Conservation (phyloP, 2,888 invertebrate species). For the Caenorhabditis doughertyi region DNA sequence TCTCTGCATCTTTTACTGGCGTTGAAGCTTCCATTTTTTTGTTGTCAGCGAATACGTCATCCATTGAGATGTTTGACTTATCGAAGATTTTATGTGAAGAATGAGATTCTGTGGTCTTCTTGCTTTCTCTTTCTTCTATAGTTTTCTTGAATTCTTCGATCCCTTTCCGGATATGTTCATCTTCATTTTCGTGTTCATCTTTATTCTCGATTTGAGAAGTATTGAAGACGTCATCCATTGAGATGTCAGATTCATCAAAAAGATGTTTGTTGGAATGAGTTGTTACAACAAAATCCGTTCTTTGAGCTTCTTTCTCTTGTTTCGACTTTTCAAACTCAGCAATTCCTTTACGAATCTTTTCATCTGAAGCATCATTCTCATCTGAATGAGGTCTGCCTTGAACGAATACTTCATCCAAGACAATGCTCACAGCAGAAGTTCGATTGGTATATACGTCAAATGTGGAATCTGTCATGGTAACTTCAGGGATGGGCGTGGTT, state of each 20-base stretch:
- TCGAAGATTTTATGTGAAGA: slow-evolving; percentile 9
- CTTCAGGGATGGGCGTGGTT: no score
- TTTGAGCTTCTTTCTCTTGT: slow-evolving; percentile 11
- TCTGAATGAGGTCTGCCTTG: neutral
- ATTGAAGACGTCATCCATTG: slow-evolving; percentile 55
- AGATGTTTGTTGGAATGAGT: neutral
- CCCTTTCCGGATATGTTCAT: neutral
- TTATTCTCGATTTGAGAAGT: neutral
- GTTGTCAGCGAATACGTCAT: slow-evolving; percentile 26
- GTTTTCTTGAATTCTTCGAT: slow-evolving; percentile 32
- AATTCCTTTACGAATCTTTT: slow-evolving; percentile 13
- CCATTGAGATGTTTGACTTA: slow-evolving; percentile 36
- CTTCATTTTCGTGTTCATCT: neutral
- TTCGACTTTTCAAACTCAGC: slow-evolving; percentile 19
- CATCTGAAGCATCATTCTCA: neutral
- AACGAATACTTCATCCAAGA: slow-evolving; percentile 17
- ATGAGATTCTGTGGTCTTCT: neutral
- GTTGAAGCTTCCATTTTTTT: neutral
- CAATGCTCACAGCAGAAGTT: slow-evolving; percentile 11
- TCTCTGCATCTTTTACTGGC: neutral
- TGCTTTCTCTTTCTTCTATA: slow-evolving; percentile 1
- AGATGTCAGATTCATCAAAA: slow-evolving; percentile 41
- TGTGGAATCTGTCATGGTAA: no score
- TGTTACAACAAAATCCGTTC: neutral
- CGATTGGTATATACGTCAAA: no score